These are phyloP conservation scores for Babyrousa celebensis DNA, from an alignment of 2,797 vertebrate genomes.

Conservation along the genomic window DNA sequence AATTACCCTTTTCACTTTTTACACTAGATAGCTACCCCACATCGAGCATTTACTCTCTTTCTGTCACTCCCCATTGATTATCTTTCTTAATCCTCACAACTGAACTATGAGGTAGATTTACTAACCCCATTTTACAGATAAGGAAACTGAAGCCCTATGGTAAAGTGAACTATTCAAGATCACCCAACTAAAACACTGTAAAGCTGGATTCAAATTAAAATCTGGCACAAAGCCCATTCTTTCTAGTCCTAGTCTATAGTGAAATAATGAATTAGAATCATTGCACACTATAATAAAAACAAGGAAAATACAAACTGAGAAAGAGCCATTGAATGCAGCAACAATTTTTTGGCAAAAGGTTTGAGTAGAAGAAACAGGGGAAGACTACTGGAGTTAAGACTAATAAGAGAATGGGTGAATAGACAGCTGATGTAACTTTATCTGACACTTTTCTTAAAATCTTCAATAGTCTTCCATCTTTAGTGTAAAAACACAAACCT, in stretches of 20 bases:
- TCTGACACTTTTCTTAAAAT: background rate
- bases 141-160: background rate
- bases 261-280: background rate
- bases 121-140: background rate
- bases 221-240: background rate
- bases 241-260: background rate
- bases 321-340: background rate
- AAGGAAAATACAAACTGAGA: constrained; percentile 20
- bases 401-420: background rate
- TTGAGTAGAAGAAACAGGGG: background rate
- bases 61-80: background rate
- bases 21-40: background rate
- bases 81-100: constrained; percentile 8
- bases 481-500: constrained; percentile 14
- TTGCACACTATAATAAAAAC: background rate
- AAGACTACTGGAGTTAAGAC: background rate
- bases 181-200: background rate
- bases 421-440: background rate
- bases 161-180: constrained; percentile 18
- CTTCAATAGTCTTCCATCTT: background rate
- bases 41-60: background rate
- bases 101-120: background rate
- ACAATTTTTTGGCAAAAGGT: background rate
- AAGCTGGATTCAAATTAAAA: background rate
- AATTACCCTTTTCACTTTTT: background rate